Conservation (phyloP, 2,888 invertebrate genomes). For the Dione vanillae region DNA sequence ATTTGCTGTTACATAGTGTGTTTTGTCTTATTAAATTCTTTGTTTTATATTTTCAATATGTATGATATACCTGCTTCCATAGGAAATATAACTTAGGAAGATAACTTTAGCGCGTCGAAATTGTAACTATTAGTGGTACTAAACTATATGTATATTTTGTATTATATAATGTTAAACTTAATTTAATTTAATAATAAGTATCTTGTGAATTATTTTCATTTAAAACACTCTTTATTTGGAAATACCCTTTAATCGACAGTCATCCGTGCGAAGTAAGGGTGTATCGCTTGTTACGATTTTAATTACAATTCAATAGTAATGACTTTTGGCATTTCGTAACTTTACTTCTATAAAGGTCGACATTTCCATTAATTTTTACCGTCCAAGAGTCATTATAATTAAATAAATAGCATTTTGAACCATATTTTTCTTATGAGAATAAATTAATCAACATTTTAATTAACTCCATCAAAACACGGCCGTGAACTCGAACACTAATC, state of each 20-base stretch:
- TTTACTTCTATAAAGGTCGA: conserved; percentile 19
- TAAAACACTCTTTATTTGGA: too few species aligned
- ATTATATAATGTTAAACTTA: too few species aligned
- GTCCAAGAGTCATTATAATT: conserved; percentile 18
- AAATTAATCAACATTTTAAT: conserved; percentile 37
- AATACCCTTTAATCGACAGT: too few species aligned
- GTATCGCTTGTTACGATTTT: background rate
- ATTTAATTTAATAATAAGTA: too few species aligned
- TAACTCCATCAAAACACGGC: conserved; percentile 30
- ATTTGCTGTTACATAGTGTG: background rate
- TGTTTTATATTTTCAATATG: too few species aligned
- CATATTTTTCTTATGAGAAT: conserved; percentile 23
- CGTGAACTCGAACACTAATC: conserved; percentile 33
- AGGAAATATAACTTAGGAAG: too few species aligned
- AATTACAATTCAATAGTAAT: conserved; percentile 3
- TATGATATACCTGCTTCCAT: too few species aligned
- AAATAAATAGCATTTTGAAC: conserved; percentile 27
- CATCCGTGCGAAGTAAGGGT: background rate
- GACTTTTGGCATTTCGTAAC: conserved; percentile 5
- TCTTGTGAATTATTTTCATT: too few species aligned
- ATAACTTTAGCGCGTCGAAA: too few species aligned
- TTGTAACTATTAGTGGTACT: too few species aligned
- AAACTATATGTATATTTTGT: too few species aligned
- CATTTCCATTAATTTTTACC: conserved; percentile 26
- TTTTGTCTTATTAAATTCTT: background rate